phyloP scores from a whole-genome alignment of 2,888 invertebrate species.

The Tillus elongatus region DNA sequence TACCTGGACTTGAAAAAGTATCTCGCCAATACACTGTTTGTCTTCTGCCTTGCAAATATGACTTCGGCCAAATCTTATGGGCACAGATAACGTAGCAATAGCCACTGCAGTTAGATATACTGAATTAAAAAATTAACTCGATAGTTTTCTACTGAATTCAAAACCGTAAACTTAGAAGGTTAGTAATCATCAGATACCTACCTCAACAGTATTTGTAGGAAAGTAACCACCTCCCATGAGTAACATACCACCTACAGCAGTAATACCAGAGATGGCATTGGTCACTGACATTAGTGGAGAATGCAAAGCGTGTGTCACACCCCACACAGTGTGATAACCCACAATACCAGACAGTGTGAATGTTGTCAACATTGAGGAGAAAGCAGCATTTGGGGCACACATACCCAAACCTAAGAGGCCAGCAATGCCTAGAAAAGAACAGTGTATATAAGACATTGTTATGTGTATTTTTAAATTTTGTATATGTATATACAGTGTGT shows the following conservation, averaged over 20 bases:
- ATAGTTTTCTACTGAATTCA: no score
- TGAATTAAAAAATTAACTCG: no score
- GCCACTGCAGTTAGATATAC: no score
- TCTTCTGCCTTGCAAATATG: no score
- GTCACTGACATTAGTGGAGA: slow-evolving; percentile 90
- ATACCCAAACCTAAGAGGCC: slow-evolving; percentile 59
- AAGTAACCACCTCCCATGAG: slow-evolving; percentile 76
- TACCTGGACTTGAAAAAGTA: no score
- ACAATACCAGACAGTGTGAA: slow-evolving; percentile 74
- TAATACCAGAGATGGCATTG: slow-evolving; percentile 85
- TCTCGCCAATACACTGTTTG: no score
- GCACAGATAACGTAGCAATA: no score
- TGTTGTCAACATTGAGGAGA: slow-evolving; percentile 81
- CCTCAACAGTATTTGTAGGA: slow-evolving; percentile 67
- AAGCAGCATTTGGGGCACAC: slow-evolving; percentile 72
- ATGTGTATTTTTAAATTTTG: no score
- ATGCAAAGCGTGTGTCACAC: slow-evolving; percentile 82
- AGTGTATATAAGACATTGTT: neutral
- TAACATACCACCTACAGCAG: slow-evolving; percentile 81
- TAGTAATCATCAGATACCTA: no score
- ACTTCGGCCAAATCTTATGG: no score
- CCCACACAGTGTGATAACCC: slow-evolving; percentile 85
- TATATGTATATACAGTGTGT: no score
- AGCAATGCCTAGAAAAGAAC: slow-evolving; percentile 51
- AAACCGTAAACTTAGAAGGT: no score